Evolutionary conservation across 2,113 vertebrate genomes (phyloP).

Genomic region (Rhombomys opimus): DNA sequence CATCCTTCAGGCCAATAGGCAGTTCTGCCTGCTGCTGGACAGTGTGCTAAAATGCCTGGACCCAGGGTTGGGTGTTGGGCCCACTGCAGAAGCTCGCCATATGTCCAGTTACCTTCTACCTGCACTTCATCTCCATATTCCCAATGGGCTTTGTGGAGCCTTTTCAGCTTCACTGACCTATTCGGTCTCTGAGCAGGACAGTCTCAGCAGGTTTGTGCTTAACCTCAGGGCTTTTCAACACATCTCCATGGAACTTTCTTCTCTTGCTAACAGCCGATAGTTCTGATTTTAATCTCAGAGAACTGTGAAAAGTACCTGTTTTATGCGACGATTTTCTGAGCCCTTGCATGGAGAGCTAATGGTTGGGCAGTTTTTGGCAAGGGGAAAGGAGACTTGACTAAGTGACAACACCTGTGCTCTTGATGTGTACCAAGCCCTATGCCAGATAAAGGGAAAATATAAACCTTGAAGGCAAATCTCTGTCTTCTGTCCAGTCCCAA

Average conservation of each 20-base stretch:
- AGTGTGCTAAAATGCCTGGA: neutral
- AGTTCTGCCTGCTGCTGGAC: neutral
- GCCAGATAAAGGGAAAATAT: neutral
- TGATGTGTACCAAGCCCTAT: neutral
- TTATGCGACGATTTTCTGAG: slow-evolving; percentile 24
- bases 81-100: slow-evolving; percentile 19
- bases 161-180: slow-evolving; percentile 46
- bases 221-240: slow-evolving; percentile 60
- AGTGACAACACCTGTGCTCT: neutral
- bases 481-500: neutral
- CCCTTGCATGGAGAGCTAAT: neutral
- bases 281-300: slow-evolving; percentile 64
- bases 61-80: neutral
- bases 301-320: slow-evolving; percentile 45
- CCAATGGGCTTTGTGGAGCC: neutral
- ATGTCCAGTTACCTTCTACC: neutral
- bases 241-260: slow-evolving; percentile 66
- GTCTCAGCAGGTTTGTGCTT: neutral
- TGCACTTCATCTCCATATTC: neutral
- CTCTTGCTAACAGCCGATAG: slow-evolving; percentile 41
- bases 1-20: neutral
- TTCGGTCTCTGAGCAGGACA: neutral
- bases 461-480: neutral
- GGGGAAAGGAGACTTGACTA: slow-evolving; percentile 22
- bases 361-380: slow-evolving; percentile 37